phyloP scores from a whole-genome alignment of 2,888 invertebrate species.

The Euplexia lucipara region DNA sequence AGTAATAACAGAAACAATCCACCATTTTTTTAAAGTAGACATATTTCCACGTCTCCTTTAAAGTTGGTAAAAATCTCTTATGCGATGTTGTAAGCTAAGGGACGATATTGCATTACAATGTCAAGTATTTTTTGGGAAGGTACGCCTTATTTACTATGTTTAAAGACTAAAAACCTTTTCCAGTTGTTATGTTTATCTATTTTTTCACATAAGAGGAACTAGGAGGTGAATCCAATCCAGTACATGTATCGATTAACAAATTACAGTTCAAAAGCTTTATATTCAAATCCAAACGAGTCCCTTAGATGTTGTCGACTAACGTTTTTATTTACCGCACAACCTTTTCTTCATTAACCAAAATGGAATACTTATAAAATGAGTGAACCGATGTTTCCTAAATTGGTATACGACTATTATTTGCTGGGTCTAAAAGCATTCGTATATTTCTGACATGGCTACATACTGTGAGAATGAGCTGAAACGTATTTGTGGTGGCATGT shows the following conservation, averaged over 20 bases:
- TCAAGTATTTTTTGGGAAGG: not conserved
- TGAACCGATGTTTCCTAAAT: slow-evolving; percentile 68
- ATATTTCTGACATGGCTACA: slow-evolving; percentile 77
- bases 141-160: not conserved
- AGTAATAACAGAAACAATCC: too few relatives aligned
- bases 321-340: slow-evolving; percentile 73
- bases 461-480: slow-evolving; percentile 81
- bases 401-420: slow-evolving; percentile 73
- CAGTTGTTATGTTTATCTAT: not conserved
- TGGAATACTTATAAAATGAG: slow-evolving; percentile 58
- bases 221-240: slow-evolving; percentile 49
- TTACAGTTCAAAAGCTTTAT: slow-evolving; percentile 3
- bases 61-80: too few relatives aligned
- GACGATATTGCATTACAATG: slow-evolving; percentile 18
- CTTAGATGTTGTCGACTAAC: slow-evolving; percentile 75
- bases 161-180: not conserved
- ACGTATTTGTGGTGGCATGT: slow-evolving; percentile 84
- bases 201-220: not conserved
- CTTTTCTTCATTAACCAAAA: slow-evolving; percentile 68
- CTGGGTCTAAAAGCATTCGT: slow-evolving; percentile 71
- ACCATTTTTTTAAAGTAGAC: too few relatives aligned
- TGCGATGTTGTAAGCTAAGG: too few relatives aligned
- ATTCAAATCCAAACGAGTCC: slow-evolving; percentile 79
- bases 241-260: slow-evolving; percentile 6
- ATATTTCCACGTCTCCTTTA: too few relatives aligned